Base-by-base conservation (phyloP, 2,888 invertebrate genomes). In the Erebia palarica region DNA sequence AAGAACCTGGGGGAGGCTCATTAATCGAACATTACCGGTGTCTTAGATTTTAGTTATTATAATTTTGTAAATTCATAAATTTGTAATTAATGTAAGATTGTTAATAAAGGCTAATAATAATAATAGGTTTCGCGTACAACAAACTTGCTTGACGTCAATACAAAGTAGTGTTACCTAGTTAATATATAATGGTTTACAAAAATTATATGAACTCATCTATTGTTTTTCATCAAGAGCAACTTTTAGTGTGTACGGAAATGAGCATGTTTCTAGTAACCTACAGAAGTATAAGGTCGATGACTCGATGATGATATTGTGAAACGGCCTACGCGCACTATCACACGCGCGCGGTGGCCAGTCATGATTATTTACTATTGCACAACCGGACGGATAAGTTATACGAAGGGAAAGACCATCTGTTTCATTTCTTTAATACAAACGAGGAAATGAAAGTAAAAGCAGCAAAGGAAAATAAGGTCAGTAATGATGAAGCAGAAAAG, bases 251-350 rank as follows among this genome's bases (percentile, higher is more conserved):
- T 68, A 65, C 70, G 82, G 80, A 84, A 85, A 79, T 81, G 73
- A 74, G 72, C 73, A 78, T 77, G 65, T 57, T 80, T 81, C 79
- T 77, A 80, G 76, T 80, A 79, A 80, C 80, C 78, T 77, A 82
- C 81, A 82, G 78, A 76, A 78, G 71, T 68, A 73, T 84, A 86
- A 86, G 86, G 86, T 85, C 84, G 75, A 81, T 84, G 86, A 80
- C 84, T 85, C 76, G 74, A n/a, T n/a, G n/a, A n/a, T 77, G 70
- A 65, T 78, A 77, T 84, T 84, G 82, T 79, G 82, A 84, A 83
- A 84, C 77, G 65, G 65, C 68, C 76, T 77, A 82, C 81, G 80
- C 76, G 82, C 79, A 79, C 75, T 70, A 69, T 73, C 77, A 80
- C 82, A 74, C 72, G 75, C 75, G 71, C 72, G 65, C 70, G 63